phyloP scores from a whole-genome alignment of 2,888 invertebrate species.

The Dryobotodes eremita region DNA sequence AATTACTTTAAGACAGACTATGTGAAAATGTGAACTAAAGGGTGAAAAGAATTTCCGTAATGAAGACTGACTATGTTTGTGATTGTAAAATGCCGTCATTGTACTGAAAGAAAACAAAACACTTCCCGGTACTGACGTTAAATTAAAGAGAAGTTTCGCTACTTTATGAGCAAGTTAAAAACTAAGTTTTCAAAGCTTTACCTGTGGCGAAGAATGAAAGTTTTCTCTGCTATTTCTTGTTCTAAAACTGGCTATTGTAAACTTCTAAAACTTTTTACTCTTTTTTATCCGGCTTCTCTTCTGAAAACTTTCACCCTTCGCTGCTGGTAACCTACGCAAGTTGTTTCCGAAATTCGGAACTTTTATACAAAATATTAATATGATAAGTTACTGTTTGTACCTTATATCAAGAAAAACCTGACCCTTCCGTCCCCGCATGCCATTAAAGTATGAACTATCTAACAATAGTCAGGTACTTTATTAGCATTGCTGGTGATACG shows the following conservation, averaged over 20 bases:
- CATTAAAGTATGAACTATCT: background rate
- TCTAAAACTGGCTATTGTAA: conserved; percentile 15
- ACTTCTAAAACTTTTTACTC: background rate
- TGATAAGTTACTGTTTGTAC: background rate
- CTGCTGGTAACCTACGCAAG: conserved; percentile 3
- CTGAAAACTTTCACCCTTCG: conserved; percentile 3
- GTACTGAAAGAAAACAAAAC: conserved; percentile 11
- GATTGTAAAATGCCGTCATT: conserved; percentile 33
- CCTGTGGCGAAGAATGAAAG: conserved; percentile 11
- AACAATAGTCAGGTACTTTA: background rate
- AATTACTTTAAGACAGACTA: conserved; percentile 1
- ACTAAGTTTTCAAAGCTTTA: conserved; percentile 8
- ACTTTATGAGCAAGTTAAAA: conserved; percentile 27
- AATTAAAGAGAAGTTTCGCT: conserved; percentile 31
- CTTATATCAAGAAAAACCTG: background rate
- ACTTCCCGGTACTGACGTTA: conserved; percentile 28
- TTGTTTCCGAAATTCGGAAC: conserved; percentile 5
- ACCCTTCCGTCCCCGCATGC: conserved; percentile 8
- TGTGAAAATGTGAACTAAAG: conserved; percentile 7
- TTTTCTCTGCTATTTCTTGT: conserved; percentile 13
- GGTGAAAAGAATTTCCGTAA: conserved; percentile 14
- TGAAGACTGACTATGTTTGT: conserved; percentile 51
- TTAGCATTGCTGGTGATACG: background rate
- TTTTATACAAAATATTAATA: conserved; percentile 14
- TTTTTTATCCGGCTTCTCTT: background rate